phyloP scores from a whole-genome alignment of 2,113 vertebrate species.

The Tapirus terrestris region DNA sequence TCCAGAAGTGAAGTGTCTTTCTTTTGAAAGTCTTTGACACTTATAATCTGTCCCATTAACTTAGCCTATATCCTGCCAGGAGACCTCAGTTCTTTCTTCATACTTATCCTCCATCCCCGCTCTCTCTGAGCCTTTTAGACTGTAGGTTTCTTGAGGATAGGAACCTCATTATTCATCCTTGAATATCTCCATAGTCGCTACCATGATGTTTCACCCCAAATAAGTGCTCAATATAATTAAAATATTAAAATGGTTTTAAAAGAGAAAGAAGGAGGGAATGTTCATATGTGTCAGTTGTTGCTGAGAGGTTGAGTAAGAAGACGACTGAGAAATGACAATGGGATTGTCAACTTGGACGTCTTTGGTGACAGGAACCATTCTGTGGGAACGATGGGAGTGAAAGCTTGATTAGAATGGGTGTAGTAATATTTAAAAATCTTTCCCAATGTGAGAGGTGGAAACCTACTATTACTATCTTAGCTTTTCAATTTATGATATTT shows the following conservation, averaged over 20 bases:
- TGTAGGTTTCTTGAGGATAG: neutral
- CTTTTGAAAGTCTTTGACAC: neutral
- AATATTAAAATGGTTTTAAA: neutral
- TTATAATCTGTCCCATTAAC: neutral
- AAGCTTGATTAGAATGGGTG: neutral
- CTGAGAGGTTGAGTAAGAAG: neutral
- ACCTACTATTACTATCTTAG: neutral
- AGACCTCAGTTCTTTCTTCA: neutral
- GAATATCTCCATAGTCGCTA: neutral
- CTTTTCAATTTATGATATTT: neutral
- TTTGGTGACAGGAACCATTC: neutral
- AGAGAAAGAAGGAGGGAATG: neutral
- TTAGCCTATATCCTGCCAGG: neutral
- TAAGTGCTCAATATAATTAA: neutral
- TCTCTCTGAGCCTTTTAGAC: neutral
- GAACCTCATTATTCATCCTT: neutral
- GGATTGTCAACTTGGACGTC: neutral
- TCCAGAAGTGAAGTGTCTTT: neutral
- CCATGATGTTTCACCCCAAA: neutral
- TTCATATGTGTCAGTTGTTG: neutral
- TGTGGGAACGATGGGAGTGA: neutral
- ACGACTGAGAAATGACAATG: neutral
- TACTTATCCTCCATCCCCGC: neutral
- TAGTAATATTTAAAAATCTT: neutral
- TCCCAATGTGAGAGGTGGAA: neutral